Conservation (phyloP, 1,140 invertebrate species). For the Bombus confusus region DNA sequence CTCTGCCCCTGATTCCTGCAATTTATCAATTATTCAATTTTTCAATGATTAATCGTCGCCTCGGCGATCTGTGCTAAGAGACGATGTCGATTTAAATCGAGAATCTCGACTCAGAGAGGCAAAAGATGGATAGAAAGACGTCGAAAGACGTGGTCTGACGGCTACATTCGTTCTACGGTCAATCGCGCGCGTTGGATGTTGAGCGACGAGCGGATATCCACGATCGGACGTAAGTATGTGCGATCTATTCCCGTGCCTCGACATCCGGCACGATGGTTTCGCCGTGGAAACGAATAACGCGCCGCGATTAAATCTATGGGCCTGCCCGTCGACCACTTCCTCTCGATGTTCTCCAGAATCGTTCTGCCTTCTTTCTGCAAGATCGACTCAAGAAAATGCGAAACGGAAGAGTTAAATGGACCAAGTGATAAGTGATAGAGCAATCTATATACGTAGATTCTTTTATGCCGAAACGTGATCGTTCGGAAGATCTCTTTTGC, state of each 20-base stretch:
- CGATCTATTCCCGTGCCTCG: conserved; percentile 39
- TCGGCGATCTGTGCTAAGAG: not conserved
- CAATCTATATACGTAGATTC: not conserved
- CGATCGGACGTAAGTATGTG: conserved; percentile 33
- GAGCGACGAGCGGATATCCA: conserved; percentile 35
- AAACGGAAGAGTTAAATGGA: conserved; percentile 7
- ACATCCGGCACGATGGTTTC: conserved; percentile 30
- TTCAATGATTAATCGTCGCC: conserved; percentile 56
- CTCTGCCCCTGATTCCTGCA: conserved; percentile 49
- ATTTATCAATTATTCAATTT: conserved; percentile 64
- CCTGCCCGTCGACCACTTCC: conserved; percentile 31
- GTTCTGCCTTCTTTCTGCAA: not conserved
- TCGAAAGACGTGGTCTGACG: conserved; percentile 3
- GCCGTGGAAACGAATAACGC: conserved; percentile 51
- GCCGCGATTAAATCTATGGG: conserved; percentile 58
- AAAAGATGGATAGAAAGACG: not conserved
- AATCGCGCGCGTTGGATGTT: conserved; percentile 6
- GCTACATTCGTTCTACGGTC: conserved; percentile 24
- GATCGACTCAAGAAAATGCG: conserved; percentile 9
- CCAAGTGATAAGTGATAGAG: no score
- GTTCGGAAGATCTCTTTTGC: no score
- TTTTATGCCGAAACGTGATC: not conserved
- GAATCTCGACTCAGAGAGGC: not conserved
- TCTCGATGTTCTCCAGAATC: not conserved
- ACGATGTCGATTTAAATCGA: not conserved